Evolutionary conservation across 2,113 vertebrate species (phyloP).

Genomic region (Boulengeromyrus knoepffleri): DNA sequence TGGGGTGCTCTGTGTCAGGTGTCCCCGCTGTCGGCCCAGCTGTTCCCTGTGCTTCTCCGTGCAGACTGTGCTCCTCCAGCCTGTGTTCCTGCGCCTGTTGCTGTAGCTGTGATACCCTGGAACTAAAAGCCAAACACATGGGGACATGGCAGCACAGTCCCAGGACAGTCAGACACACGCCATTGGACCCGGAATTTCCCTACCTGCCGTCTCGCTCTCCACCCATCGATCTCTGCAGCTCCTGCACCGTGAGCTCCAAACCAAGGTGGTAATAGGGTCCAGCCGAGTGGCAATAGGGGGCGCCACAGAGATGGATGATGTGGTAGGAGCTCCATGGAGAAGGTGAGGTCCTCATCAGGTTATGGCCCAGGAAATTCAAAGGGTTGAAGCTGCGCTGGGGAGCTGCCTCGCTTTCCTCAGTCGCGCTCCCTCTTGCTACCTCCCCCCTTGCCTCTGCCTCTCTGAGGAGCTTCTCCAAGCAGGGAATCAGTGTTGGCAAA

Average conservation of each 20-base stretch:
- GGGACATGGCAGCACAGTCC: background rate
- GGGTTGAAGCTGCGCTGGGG: background rate
- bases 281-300: background rate
- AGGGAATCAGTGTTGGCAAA: slow-evolving; percentile 61
- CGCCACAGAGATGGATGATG: background rate
- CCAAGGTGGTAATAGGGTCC: background rate
- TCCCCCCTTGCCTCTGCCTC: background rate
- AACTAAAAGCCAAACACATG: background rate
- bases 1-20: background rate
- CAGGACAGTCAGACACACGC: background rate
- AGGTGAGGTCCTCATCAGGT: background rate
- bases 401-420: background rate
- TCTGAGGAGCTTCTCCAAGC: slow-evolving; percentile 53
- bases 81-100: background rate
- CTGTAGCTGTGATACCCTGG: background rate
- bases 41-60: background rate
- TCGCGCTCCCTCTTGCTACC: background rate
- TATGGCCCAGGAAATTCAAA: background rate
- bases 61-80: background rate
- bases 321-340: background rate
- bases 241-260: slow-evolving; percentile 1
- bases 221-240: background rate
- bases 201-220: background rate
- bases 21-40: background rate
- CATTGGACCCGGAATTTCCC: background rate